phyloP scores from a whole-genome alignment of 2,797 vertebrate species.

The Catamblyrhynchus diadema region DNA sequence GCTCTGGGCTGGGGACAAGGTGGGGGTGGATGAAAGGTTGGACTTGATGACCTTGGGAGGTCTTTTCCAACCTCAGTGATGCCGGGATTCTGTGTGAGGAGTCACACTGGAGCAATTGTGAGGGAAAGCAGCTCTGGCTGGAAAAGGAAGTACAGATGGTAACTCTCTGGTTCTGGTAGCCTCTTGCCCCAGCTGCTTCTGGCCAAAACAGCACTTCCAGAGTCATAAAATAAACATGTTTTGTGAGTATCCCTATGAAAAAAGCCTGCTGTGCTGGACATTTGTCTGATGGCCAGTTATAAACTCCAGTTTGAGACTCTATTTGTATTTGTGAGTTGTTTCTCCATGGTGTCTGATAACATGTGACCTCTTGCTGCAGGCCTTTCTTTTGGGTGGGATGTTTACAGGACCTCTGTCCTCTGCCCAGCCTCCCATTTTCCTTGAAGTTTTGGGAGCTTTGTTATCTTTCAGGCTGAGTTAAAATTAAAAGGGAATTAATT shows the following conservation, averaged over 20 bases:
- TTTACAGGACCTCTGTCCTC: constrained; percentile 12
- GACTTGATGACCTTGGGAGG: neutral
- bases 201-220: neutral
- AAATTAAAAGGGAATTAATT: neutral
- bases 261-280: neutral
- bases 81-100: neutral
- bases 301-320: neutral
- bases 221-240: neutral
- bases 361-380: neutral
- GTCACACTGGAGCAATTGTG: neutral
- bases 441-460: neutral
- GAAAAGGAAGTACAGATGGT: neutral
- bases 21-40: neutral
- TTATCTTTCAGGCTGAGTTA: neutral
- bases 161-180: neutral
- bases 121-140: neutral
- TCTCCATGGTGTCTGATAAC: neutral
- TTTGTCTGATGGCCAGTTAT: neutral
- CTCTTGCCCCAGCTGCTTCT: neutral
- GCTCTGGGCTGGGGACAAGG: neutral
- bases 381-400: neutral
- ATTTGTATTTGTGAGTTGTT: neutral
- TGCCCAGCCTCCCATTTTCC: neutral
- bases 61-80: neutral
- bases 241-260: neutral